Conservation (phyloP, 2,797 vertebrate species). For the Sus cebifrons region DNA sequence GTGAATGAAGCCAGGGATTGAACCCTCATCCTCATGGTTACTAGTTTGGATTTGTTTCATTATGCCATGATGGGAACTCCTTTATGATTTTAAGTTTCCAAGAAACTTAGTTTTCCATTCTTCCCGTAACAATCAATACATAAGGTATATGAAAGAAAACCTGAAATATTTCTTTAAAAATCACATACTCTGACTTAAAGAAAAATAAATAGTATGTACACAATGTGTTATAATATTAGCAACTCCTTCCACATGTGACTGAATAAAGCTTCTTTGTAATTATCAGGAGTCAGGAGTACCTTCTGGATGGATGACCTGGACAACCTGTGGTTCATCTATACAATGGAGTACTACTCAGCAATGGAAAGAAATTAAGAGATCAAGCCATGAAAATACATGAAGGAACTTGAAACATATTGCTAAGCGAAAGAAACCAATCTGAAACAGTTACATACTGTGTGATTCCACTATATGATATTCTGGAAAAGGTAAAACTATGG, state of each 20-base stretch:
- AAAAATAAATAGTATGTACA: neutral
- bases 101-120: neutral
- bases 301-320: neutral
- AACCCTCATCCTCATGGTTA: no score
- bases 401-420: neutral
- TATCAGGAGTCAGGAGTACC: neutral
- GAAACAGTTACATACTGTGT: neutral
- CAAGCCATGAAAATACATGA: neutral
- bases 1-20: no score
- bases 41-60: no score
- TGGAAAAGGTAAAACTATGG: slow-evolving; percentile 13
- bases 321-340: neutral
- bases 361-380: neutral
- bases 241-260: neutral
- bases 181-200: neutral
- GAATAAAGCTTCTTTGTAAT: neutral
- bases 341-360: neutral
- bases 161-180: neutral
- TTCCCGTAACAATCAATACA: neutral
- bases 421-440: neutral
- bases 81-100: slow-evolving; percentile 25
- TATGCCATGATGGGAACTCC: no score
- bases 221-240: neutral
- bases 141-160: slow-evolving; percentile 18
- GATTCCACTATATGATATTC: neutral